Base-by-base conservation (phyloP, 1,140 invertebrate species). In the Lordiphosa stackelbergi region DNA sequence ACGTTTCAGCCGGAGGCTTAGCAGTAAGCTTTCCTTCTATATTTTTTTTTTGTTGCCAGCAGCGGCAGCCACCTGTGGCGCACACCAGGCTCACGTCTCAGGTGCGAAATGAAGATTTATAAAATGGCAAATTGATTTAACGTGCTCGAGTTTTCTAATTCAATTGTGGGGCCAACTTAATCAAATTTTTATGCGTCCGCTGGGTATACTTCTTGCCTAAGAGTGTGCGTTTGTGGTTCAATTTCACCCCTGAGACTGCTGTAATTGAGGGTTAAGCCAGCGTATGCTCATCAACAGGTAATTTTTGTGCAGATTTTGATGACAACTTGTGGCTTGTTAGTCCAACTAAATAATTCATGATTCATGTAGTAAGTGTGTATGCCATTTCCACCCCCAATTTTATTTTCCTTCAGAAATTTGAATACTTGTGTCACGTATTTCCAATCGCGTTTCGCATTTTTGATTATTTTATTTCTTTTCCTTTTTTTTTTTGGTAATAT, bases 101-200 rank as follows among this genome's bases (percentile, higher is more conserved):
- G 75, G 75, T 79, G 77, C 77, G 62, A 79, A 79, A 79, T 79
- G 75, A 79, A 79, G 75, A 79, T 79, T 81, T 79, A 79, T 79
- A 81, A 79, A 79, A 83, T 75, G 56, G 66, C 77, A 83, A 83
- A 83, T 83, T 83, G 77, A 83, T 79, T 69, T 60, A 79, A 69
- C 66, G 75, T 75, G 77, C 71, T 70, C 63, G 77, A 65, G 66
- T 57, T 79, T 75, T 78, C 47, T 75, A 71, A 81, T 75, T 61
- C 58, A 58, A 54, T 57, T 53, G 16, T 19, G 24, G 12, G 7
- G 37, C 35, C 48, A 40, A 34, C 52, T 77, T 83, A 58, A 83
- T 83, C 62, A 83, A 77, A 81, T 77, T 81, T 83, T 77, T 72
- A 83, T 83, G 42, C 49, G 35, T 57, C 51, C 77, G 59, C 41